Evolutionary conservation across 1,140 invertebrate genomes (phyloP), one percentile per base, ranked within the genome.

Genomic region (Idris sp.): DNA sequence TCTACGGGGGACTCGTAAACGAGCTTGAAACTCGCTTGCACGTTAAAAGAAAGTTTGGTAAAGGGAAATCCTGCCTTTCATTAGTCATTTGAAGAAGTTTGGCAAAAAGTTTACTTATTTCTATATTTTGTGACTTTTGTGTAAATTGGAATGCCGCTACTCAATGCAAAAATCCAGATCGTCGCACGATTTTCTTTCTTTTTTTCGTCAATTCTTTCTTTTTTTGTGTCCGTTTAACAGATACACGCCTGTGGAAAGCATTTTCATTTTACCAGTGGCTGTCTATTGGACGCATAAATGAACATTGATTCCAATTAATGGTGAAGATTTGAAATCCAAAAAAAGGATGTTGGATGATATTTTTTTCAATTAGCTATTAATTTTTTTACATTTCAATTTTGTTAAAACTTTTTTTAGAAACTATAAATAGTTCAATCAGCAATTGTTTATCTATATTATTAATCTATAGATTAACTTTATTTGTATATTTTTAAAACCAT

Each of bases 21-120:
- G 74, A 76, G 74, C 61, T 67, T 76, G 74, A 76, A 76, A 76
- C 61, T 76, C 74, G 33, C 46, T 62, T 18, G n/a, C 38, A 41
- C 67, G 59, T 71, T 76, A 67, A 76, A 76, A 71, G 65, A 76
- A 76, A 76, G 74, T 76, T 76, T 71, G 61, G 61, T 54, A 71
- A 76, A 76, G 67, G 67, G 56, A 69, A 65, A 71, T 71, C 54
- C 65, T 71, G 67, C 67, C 71, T 76, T 71, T 76, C 53, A 67
- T 76, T 67, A 65, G 61, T 76, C 62, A 76, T 76, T 76, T 67
- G 54, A 61, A 59, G 61, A 71, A 71, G 53, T 76, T 76, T 59
- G 41, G 40, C 61, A 71, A 71, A 67, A 76, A 76, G 65, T 64
- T 73, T 73, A 65, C 59, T 71, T 69, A 67, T 67, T 71, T 71